Conservation (phyloP, 2,888 invertebrate genomes). For the Aspidiotus destructor region DNA sequence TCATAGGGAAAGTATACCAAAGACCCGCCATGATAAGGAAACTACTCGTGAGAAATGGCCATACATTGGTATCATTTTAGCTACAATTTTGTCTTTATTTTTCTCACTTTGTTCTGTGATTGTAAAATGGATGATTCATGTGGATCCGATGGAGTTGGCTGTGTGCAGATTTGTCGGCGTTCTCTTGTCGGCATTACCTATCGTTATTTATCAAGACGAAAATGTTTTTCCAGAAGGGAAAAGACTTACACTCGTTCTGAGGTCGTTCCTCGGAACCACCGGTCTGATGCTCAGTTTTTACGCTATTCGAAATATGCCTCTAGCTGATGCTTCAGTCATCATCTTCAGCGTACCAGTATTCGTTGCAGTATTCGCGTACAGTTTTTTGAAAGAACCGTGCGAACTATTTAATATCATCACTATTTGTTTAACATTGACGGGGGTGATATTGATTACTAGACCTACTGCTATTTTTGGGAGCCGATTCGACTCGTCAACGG, state of each 20-base stretch:
- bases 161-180: constrained; percentile 81
- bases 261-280: constrained; percentile 77
- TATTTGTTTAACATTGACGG: constrained; percentile 70
- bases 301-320: constrained; percentile 80
- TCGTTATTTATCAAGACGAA: constrained; percentile 69
- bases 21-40: neutral
- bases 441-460: constrained; percentile 76
- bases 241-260: constrained; percentile 62
- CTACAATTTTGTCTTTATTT: constrained; percentile 76
- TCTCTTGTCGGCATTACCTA: constrained; percentile 73
- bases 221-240: constrained; percentile 70
- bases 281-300: constrained; percentile 84
- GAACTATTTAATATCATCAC: constrained; percentile 76
- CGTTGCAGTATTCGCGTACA: constrained; percentile 77
- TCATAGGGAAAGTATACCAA: too few relatives aligned
- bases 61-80: constrained; percentile 62
- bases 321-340: constrained; percentile 69
- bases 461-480: constrained; percentile 74
- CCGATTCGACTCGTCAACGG: constrained; percentile 45
- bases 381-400: constrained; percentile 80
- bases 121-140: constrained; percentile 74
- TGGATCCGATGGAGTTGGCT: constrained; percentile 80
- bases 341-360: constrained; percentile 89
- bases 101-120: constrained; percentile 86
- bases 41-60: constrained; percentile 1